Evolutionary conservation across 2,113 vertebrate genomes (phyloP), one percentile per base, ranked within the genome.

Genomic region (Aplodontia rufa): DNA sequence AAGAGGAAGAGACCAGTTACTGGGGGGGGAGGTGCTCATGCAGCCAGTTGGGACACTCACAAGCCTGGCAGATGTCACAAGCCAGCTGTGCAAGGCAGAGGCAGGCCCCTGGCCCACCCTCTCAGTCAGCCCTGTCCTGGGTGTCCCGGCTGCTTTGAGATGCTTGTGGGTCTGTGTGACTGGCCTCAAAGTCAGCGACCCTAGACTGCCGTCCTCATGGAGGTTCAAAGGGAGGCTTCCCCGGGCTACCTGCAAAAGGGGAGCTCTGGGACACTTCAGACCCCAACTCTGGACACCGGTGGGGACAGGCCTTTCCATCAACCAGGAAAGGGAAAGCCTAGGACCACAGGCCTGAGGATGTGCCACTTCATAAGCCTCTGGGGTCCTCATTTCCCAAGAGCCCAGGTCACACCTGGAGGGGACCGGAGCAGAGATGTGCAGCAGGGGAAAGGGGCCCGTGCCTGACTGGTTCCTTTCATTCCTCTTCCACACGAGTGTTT

Each of bases 321-420:
- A 47, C 49, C 37, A 69, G 58, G 51, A 47, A 47, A 22, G 49
- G 37, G 90, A 90, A 90, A 47, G 53, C 13, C 47, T 26, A 66
- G n/a, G 47, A 24, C 76, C 28, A 45, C 42, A 68, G 47, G 19
- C 53, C 79, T 17, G 28, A 49, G 53, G 64, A 64, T 17, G 45
- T 7, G 47, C 49, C 88, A 51, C 64, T 42, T 40, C 0, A n/a
- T 37, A 26, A 47, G 69, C 49, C 58, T 75, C 26, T 19, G 71
- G 40, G 13, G n/a, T 55, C 81, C 68, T 80, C 62, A 69, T 74
- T 87, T 87, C 90, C 90, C 82, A 68, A 49, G 85, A 79, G 42
- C 35, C 37, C 42, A 53, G 42, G 30, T 26, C 49, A 49, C 1
- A 0, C 42, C 45, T 51, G 51, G 22, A 26, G 53, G 66, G 69